Evolutionary conservation across 2,797 vertebrate genomes (phyloP).

Genomic region (Strix occidentalis): DNA sequence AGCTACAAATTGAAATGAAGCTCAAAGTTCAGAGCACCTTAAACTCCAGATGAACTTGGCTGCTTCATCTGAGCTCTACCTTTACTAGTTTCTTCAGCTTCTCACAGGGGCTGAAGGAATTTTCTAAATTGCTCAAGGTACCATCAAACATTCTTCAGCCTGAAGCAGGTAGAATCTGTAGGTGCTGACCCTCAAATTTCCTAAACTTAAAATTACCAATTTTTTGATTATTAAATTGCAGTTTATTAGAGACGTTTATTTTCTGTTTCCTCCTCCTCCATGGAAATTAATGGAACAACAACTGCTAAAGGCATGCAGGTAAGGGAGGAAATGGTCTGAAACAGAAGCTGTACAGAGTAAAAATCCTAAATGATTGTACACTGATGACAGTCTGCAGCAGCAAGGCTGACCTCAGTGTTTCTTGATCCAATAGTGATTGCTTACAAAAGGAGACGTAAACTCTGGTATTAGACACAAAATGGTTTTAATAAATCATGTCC

Average conservation of each 20-base stretch:
- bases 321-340: not conserved
- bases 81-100: not conserved
- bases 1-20: not conserved
- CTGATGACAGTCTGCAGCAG: not conserved
- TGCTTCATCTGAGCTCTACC: not conserved
- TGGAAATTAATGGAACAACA: not conserved
- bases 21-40: not conserved
- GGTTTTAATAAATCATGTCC: slow-evolving; percentile 3
- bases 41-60: not conserved
- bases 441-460: not conserved
- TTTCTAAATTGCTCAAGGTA: not conserved
- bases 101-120: not conserved
- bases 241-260: not conserved
- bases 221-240: not conserved
- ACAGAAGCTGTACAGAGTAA: not conserved
- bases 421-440: not conserved
- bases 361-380: not conserved
- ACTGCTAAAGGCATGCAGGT: not conserved
- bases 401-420: not conserved
- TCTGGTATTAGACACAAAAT: not conserved
- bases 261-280: not conserved
- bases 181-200: not conserved
- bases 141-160: not conserved
- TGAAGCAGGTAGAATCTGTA: not conserved
- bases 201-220: not conserved